Base-by-base conservation (phyloP, 2,888 invertebrate species). In the Allygus modestus region DNA sequence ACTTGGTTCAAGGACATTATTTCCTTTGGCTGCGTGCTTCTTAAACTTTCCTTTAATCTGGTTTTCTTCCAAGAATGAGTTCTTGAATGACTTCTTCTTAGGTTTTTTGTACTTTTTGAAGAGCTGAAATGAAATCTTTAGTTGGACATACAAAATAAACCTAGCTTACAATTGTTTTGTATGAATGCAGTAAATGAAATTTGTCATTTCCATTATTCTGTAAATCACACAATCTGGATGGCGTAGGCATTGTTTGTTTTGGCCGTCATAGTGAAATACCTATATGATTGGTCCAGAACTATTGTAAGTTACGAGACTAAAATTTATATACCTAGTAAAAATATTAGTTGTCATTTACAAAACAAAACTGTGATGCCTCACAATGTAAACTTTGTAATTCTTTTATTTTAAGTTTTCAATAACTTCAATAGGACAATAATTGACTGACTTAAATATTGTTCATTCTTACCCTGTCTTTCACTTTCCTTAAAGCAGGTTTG, bases 401-500 rank as follows among this genome's bases (percentile, higher is more conserved):
- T n/a, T n/a, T n/a, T n/a, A n/a, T n/a, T n/a, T n/a, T n/a, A n/a
- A n/a, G n/a, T n/a, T n/a, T n/a, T n/a, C n/a, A n/a, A n/a, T n/a
- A n/a, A n/a, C n/a, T n/a, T n/a, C n/a, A n/a, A n/a, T n/a, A n/a
- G n/a, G n/a, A n/a, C n/a, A n/a, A n/a, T n/a, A n/a, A n/a, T n/a
- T n/a, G n/a, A n/a, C n/a, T n/a, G n/a, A n/a, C n/a, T n/a, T n/a
- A n/a, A n/a, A n/a, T n/a, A n/a, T n/a, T n/a, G n/a, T n/a, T 23
- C 23, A 11, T 23, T 11, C 77, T 46, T 46, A 77, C 77, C 28
- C 12, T 41, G 28, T 77, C 77, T 46, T 77, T 77, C 15, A 41
- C 28, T 28, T 77, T 77, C 77, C 77, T 46, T 28, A 77, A 46
- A 0, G 77, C 77, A 26, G 77, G 77, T 28, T 77, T 77, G 2